Percentiles rank a stretch among this genome's conserved stretches.
Evolutionary conservation across 2,888 invertebrate genomes (phyloP).

Genomic region (Imbricaverruca yamaguchii): DNA sequence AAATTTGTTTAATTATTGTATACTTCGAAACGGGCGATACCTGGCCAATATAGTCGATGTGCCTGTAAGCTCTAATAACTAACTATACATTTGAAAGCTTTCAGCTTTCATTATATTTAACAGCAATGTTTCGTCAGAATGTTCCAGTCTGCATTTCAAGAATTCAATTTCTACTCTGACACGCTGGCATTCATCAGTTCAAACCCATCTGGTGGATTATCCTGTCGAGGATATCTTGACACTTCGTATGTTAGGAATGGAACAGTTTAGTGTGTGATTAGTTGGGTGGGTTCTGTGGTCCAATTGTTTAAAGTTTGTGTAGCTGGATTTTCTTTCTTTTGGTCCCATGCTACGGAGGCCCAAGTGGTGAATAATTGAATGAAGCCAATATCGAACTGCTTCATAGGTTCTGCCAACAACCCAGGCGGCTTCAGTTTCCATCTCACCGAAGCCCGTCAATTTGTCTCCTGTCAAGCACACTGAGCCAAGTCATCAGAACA

Average conservation of each 20-base stretch:
- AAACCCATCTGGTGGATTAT: too few species aligned
- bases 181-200: too few species aligned
- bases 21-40: background rate
- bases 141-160: background rate
- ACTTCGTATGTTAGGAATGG: background rate
- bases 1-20: background rate
- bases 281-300: background rate
- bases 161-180: background rate
- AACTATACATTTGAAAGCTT: background rate
- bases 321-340: background rate
- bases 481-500: background rate
- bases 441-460: background rate
- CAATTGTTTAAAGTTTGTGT: background rate
- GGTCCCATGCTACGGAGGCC: background rate
- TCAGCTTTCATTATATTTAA: background rate
- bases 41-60: background rate
- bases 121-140: background rate
- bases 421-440: background rate
- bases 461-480: slow-evolving; percentile 9
- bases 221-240: background rate
- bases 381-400: too few species aligned
- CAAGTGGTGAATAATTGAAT: background rate
- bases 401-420: background rate
- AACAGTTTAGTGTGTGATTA: background rate
- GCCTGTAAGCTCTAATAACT: too few species aligned